Evolutionary conservation across 2,113 vertebrate species (phyloP).

Genomic region (Sinosuthora webbiana): DNA sequence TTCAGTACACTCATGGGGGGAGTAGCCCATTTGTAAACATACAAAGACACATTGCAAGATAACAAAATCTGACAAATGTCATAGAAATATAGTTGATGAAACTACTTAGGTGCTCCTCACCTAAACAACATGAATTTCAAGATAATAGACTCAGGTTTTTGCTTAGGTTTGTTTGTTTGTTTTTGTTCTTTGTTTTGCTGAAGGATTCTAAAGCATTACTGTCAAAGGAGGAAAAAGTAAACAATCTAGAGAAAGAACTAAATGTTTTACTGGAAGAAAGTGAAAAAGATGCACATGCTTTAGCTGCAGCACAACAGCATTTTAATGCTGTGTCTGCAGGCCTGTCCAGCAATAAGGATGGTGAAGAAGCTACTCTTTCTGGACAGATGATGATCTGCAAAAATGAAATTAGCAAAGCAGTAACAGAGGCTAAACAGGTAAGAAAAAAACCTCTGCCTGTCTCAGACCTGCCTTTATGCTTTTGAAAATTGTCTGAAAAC

Average conservation of each 20-base stretch:
- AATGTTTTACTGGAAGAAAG: constrained; percentile 75
- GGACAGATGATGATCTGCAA: constrained; percentile 94
- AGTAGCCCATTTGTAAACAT: neutral
- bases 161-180: neutral
- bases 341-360: constrained; percentile 86
- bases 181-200: neutral
- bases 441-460: neutral
- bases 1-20: neutral
- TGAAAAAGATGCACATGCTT: constrained; percentile 72
- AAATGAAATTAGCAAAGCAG: constrained; percentile 90
- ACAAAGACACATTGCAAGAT: neutral
- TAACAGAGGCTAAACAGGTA: constrained; percentile 93
- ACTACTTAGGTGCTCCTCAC: neutral
- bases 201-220: constrained; percentile 85
- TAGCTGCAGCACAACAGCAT: constrained; percentile 84
- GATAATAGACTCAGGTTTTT: neutral
- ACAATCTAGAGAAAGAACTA: constrained; percentile 76
- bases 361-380: constrained; percentile 85
- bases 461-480: neutral
- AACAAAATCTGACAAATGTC: neutral
- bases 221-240: constrained; percentile 85
- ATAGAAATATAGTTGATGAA: neutral
- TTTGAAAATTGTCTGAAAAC: neutral
- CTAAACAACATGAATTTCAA: neutral
- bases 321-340: constrained; percentile 91